Evolutionary conservation across 2,888 invertebrate species (phyloP).

Genomic region (Euproctis similis): DNA sequence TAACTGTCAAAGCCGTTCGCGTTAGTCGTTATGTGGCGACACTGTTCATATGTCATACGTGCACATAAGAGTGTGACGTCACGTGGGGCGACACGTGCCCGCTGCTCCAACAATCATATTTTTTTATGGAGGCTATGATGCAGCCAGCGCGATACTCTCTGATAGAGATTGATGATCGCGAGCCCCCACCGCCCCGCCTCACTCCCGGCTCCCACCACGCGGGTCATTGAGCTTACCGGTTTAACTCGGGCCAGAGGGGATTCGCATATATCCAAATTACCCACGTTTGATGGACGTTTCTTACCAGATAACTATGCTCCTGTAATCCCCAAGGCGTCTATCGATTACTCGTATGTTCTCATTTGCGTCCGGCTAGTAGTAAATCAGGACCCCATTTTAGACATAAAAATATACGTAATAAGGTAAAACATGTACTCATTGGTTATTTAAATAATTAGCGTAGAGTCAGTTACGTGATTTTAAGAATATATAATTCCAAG

Average conservation of each 20-base stretch:
- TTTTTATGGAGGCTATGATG: slow-evolving; percentile 49
- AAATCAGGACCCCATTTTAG: background rate
- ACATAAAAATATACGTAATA: no score
- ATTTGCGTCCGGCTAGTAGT: slow-evolving; percentile 1
- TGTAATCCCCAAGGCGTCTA: slow-evolving; percentile 34
- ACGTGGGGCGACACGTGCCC: slow-evolving; percentile 30
- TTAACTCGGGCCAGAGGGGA: slow-evolving; percentile 57
- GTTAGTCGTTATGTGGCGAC: background rate
- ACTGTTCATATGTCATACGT: background rate
- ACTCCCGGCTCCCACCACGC: slow-evolving; percentile 30
- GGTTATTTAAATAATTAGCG: no score
- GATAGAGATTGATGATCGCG: slow-evolving; percentile 72
- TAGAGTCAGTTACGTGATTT: no score
- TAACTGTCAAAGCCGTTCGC: slow-evolving; percentile 4
- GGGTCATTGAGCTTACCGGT: slow-evolving; percentile 61
- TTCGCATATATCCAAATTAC: slow-evolving; percentile 74
- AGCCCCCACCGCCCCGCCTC: slow-evolving; percentile 26
- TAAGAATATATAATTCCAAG: no score
- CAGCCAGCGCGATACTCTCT: slow-evolving; percentile 43
- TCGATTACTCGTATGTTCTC: slow-evolving; percentile 17
- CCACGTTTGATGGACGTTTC: slow-evolving; percentile 67
- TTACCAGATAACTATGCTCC: slow-evolving; percentile 51
- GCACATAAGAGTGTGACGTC: slow-evolving; percentile 12
- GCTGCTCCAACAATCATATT: slow-evolving; percentile 54
- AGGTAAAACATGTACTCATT: no score